Evolutionary conservation across 2,888 invertebrate genomes (phyloP).

Genomic region (Eledona agricola): DNA sequence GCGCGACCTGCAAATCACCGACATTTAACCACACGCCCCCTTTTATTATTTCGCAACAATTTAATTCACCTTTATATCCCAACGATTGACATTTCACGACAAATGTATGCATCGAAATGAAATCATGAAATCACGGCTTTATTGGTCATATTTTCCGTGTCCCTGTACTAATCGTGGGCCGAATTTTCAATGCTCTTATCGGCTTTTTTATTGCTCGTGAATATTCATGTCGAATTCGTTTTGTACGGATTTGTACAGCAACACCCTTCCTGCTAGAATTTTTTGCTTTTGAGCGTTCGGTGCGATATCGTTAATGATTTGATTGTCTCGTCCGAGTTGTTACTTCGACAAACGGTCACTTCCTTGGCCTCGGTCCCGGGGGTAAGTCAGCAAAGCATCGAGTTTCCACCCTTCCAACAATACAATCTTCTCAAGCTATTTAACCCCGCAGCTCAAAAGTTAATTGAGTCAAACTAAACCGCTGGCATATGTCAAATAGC

Average conservation of each 20-base stretch:
- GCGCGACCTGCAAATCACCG: constrained; percentile 31
- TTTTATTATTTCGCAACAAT: constrained; percentile 19
- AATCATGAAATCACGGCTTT: constrained; percentile 15
- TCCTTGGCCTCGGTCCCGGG: constrained; percentile 23
- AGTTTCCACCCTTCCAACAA: constrained; percentile 21
- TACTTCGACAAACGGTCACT: constrained; percentile 25
- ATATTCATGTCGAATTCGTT: constrained; percentile 34
- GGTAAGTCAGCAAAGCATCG: constrained; percentile 24
- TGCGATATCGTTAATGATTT: constrained; percentile 24
- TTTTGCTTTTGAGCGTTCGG: constrained; percentile 8
- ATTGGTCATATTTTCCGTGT: constrained; percentile 32
- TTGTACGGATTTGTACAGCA: constrained; percentile 25
- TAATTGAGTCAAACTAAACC: constrained; percentile 29
- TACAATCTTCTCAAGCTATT: constrained; percentile 18
- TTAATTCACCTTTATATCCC: constrained; percentile 14
- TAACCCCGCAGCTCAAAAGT: constrained; percentile 28
- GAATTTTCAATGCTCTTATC: constrained; percentile 36
- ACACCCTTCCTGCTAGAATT: constrained; percentile 10
- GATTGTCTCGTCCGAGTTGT: constrained; percentile 24
- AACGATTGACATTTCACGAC: constrained; percentile 21
- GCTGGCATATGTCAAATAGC: constrained; percentile 29
- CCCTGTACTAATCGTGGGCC: constrained; percentile 27
- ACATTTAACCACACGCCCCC: constrained; percentile 26
- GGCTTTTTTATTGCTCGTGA: constrained; percentile 35
- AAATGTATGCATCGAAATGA: constrained; percentile 2